A percentile compares a stretch with the other conserved stretches of the same genome.
Conservation (phyloP, 92 coral and sea anemone genomes). For the Epizoanthus scotinus region DNA sequence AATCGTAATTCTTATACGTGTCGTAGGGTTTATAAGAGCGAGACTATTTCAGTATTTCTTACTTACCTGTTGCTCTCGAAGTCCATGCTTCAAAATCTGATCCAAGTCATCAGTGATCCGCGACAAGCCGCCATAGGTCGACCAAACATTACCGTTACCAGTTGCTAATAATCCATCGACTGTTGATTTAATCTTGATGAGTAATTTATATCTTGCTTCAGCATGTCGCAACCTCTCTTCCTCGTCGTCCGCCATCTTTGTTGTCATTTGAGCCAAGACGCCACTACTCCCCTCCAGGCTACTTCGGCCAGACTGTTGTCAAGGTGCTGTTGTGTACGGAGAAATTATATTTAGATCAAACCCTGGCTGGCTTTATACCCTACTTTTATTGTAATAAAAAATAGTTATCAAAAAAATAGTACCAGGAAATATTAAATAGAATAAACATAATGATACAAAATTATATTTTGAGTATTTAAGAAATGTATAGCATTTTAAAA, state of each 20-base stretch:
- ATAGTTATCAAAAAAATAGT: no score
- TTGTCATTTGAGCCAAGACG: conserved; percentile 47
- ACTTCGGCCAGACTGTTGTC: conserved; percentile 8
- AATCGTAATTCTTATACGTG: no score
- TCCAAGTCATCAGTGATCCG: conserved; percentile 72
- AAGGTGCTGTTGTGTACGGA: neutral
- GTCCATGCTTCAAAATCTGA: conserved; percentile 80
- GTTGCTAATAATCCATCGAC: conserved; percentile 71
- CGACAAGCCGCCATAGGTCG: conserved; percentile 69
- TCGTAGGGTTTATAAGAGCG: no score
- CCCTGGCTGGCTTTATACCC: neutral
- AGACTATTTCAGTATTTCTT: no score
- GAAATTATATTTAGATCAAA: conserved; percentile 16
- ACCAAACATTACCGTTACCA: conserved; percentile 57
- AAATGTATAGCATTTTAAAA: no score
- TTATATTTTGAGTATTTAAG: no score
- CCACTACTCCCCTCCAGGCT: conserved; percentile 40
- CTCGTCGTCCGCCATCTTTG: conserved; percentile 93
- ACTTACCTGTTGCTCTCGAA: conserved; percentile 58
- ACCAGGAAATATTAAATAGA: neutral
- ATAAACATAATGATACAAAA: neutral
- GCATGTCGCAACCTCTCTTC: conserved; percentile 58
- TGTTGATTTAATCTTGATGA: conserved; percentile 71
- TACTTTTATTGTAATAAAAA: neutral
- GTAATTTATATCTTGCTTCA: conserved; percentile 73